Conservation (phyloP, 1,140 invertebrate genomes). For the Drosophila burlai region DNA sequence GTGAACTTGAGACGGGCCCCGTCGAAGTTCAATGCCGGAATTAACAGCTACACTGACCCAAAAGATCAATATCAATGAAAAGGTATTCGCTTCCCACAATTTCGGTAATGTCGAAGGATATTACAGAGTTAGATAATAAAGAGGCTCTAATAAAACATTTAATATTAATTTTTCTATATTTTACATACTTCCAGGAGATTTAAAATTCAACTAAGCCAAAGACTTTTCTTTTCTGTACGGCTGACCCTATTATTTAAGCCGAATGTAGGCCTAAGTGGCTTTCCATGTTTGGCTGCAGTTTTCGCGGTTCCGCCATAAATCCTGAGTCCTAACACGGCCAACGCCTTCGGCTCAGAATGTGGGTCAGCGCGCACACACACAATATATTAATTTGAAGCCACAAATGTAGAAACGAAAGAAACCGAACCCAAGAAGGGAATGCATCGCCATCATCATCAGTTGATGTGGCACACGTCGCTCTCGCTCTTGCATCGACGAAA, state of each 20-base stretch:
- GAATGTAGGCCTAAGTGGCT: conserved; percentile 62
- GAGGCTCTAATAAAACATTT: not conserved
- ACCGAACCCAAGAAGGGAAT: not conserved
- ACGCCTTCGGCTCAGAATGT: conserved; percentile 40
- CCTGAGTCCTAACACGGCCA: conserved; percentile 46
- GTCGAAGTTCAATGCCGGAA: conserved; percentile 30
- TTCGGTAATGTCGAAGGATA: not conserved
- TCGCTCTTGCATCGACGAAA: conserved; percentile 10
- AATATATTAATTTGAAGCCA: conserved; percentile 9
- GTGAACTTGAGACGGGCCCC: conserved; percentile 32
- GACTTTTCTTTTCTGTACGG: not conserved
- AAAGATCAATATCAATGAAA: not conserved
- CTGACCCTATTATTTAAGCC: conserved; percentile 9
- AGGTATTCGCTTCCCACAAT: no score
- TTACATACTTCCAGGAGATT: no score
- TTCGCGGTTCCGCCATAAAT: conserved; percentile 61
- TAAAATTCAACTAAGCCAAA: not conserved
- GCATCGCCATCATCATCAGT: conserved; percentile 22
- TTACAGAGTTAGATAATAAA: not conserved
- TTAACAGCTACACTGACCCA: conserved; percentile 14
- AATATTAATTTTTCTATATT: not conserved
- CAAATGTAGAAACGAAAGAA: conserved; percentile 1
- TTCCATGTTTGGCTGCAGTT: conserved; percentile 80
- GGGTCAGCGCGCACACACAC: conserved; percentile 31
- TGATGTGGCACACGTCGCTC: conserved; percentile 34